Evolutionary conservation across 2,888 invertebrate genomes (phyloP).

Genomic region (Chaitophorus viminalis): DNA sequence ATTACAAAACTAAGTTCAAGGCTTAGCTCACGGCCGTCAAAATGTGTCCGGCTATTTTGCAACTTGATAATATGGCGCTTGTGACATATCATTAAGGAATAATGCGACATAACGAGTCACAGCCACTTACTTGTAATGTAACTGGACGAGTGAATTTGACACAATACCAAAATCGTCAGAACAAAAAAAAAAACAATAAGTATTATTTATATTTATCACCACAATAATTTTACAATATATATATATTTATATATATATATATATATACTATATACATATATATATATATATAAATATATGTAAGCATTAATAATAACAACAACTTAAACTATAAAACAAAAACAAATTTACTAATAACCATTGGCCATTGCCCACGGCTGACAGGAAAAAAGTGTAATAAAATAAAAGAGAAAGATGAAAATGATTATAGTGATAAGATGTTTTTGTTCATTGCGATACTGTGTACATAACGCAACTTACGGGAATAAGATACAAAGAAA

Average conservation of each 20-base stretch:
- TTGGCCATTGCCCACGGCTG: constrained; percentile 15
- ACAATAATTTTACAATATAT: neutral
- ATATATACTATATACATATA: too few species aligned
- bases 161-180: neutral
- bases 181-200: neutral
- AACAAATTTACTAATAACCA: constrained; percentile 40
- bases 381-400: constrained; percentile 11
- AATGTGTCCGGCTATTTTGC: constrained; percentile 31
- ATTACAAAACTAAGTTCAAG: constrained; percentile 39
- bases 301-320: constrained; percentile 25
- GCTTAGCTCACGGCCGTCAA: constrained; percentile 32
- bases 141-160: neutral
- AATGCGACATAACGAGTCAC: neutral
- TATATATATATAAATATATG: constrained; percentile 26
- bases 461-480: constrained; percentile 1
- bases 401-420: constrained; percentile 47
- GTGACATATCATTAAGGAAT: constrained; percentile 18
- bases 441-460: constrained; percentile 36
- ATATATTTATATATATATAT: too few species aligned
- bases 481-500: constrained; percentile 40
- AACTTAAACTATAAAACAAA: constrained; percentile 54
- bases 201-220: neutral
- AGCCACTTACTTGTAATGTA: constrained; percentile 36
- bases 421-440: constrained; percentile 49
- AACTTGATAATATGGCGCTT: constrained; percentile 44